A percentile compares a stretch with the other conserved stretches of the same genome.
These are phyloP conservation scores for Aurelia coerulea DNA, from an alignment of 30 jellyfish, hydroid and myxozoan genomes.

Conservation along the genomic window DNA sequence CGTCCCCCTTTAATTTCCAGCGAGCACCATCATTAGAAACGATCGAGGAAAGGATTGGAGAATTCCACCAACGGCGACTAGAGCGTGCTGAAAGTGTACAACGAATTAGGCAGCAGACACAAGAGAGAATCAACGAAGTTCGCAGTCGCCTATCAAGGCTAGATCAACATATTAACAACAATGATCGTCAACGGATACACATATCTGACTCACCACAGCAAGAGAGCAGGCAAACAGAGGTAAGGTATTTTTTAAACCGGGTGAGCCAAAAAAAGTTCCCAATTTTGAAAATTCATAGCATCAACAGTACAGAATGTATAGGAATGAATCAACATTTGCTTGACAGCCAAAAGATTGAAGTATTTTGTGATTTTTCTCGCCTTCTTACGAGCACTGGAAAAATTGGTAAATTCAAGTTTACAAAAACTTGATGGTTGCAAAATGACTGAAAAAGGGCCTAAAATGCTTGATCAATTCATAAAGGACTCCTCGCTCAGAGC, in stretches of 20 bases:
- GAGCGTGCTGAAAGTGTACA: slow-evolving; percentile 55
- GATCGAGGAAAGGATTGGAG: slow-evolving; percentile 29
- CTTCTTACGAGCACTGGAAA: too few relatives aligned
- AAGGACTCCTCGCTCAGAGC: too few relatives aligned
- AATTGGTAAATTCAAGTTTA: too few relatives aligned
- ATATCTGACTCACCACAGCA: slow-evolving; percentile 55
- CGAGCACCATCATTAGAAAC: slow-evolving; percentile 48
- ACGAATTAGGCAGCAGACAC: slow-evolving; percentile 75
- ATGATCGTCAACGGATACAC: slow-evolving; percentile 10
- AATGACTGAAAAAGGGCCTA: too few relatives aligned
- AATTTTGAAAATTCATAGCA: too few relatives aligned
- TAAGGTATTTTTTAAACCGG: background rate
- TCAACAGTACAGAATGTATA: too few relatives aligned
- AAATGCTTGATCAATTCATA: too few relatives aligned
- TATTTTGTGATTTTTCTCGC: too few relatives aligned
- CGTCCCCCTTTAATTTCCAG: background rate
- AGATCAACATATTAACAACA: slow-evolving; percentile 33
- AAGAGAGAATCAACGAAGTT: slow-evolving; percentile 62
- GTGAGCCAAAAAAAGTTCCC: too few relatives aligned
- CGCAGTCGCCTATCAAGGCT: slow-evolving; percentile 50
- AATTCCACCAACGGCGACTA: slow-evolving; percentile 24
- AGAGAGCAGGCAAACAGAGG: slow-evolving; percentile 27
- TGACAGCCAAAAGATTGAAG: too few relatives aligned
- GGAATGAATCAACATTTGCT: too few relatives aligned
- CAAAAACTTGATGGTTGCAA: too few relatives aligned